Base-by-base conservation (phyloP, 2,797 vertebrate species). In the Ceryle rudis region DNA sequence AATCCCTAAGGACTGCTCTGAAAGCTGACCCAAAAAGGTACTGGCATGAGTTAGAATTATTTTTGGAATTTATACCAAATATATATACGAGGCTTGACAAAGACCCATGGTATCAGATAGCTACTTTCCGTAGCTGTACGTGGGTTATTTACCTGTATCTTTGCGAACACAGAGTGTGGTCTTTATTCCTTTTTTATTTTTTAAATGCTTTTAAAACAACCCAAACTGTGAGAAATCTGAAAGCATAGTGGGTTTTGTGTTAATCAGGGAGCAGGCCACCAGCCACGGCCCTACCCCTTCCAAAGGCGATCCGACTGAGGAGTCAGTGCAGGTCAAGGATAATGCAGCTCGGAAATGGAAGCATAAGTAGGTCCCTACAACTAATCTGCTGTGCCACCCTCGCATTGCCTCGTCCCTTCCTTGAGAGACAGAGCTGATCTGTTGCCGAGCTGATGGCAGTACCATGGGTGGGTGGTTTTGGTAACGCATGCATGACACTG, bases 301-400 rank as follows among this genome's bases (percentile, higher is more conserved):
- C 10, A 5, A 65, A 80, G 58, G 49, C 8, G 1, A 75, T 84
- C 66, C 10, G 8, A 3, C 62, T 9, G 49, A 18, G 42, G n/a
- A 72, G 74, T 96, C 95, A 85, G 13, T 2, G 2, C 77, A 35
- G 81, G 92, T 95, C 91, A 93, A n/a, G 83, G 88, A 89, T 89
- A 93, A 93, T 15, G 41, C 70, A 70, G 83, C 77, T 70, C 4
- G 1, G 82, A 84, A 86, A 69, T 37, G 62, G 74, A 75, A 66
- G 39, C 29, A 1, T 39, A 90, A 89, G 81, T 95, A 83, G 77
- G 87, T 74, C 44, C 65, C 57, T 42, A 35, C 35, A 15, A n/a
- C 47, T 96, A 94, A 73, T 95, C 91, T 75, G 54, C 65, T 80
- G 79, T 91, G 74, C 96, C 73, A 64, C 86, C 90, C 93, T 97